Conservation (phyloP, 2,113 vertebrate genomes). For the Aptenodytes patagonicus region DNA sequence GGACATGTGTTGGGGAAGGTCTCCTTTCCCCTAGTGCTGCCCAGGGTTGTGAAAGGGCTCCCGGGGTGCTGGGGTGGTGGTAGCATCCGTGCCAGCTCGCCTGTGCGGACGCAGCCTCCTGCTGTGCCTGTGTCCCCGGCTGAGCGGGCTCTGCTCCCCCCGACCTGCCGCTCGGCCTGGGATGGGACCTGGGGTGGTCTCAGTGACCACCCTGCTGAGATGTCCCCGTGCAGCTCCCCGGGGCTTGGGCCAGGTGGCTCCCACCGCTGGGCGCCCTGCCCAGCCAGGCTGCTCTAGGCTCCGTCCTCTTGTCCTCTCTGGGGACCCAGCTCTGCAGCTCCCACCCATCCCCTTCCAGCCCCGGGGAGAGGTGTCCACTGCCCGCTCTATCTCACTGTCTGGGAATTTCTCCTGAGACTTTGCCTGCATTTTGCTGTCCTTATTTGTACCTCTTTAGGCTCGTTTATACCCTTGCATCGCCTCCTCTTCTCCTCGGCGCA, state of each 20-base stretch:
- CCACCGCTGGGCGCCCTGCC: rapidly evolving
- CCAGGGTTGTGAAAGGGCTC: neutral
- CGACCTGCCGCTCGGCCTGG: rapidly evolving
- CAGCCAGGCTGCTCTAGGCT: neutral
- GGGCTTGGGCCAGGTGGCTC: neutral
- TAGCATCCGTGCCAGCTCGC: rapidly evolving
- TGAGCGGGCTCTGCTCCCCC: neutral
- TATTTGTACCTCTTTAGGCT: conserved; percentile 40
- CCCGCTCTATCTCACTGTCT: conserved; percentile 49
- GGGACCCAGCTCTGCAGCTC: neutral
- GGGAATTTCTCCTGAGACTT: conserved; percentile 64
- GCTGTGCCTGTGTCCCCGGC: rapidly evolving
- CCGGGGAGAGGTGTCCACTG: neutral
- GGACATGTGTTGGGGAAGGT: neutral
- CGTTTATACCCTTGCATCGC: neutral
- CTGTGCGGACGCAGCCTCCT: rapidly evolving
- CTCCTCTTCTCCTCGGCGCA: neutral
- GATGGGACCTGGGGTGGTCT: neutral
- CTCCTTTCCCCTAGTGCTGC: neutral
- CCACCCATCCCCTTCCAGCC: neutral
- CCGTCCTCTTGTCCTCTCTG: rapidly evolving
- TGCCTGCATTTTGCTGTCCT: conserved; percentile 32
- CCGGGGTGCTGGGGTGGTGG: neutral
- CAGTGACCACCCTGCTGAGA: rapidly evolving
- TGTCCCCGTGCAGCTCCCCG: rapidly evolving